Evolutionary conservation across 2,113 vertebrate genomes (phyloP).

Genomic region (Sturnira hondurensis): DNA sequence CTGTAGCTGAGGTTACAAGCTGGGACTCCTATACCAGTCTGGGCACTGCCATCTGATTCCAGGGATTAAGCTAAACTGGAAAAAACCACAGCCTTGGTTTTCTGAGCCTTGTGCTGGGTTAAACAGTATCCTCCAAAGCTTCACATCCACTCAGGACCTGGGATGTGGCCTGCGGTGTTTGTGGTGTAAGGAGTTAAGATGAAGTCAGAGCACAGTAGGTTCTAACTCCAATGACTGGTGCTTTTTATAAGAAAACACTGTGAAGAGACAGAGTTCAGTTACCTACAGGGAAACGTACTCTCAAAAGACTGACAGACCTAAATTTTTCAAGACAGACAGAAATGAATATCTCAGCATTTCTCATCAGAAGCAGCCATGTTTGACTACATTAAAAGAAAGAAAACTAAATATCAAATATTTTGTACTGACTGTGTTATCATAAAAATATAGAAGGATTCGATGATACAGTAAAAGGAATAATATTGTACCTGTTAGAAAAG

Average conservation of each 20-base stretch:
- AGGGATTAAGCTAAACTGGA: background rate
- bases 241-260: background rate
- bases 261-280: background rate
- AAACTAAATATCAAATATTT: background rate
- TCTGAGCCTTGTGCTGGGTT: background rate
- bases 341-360: background rate
- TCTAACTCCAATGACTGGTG: background rate
- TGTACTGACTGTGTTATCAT: background rate
- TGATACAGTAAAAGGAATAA: background rate
- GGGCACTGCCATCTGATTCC: background rate
- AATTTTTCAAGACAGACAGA: background rate
- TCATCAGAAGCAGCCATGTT: background rate
- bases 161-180: background rate
- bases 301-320: background rate
- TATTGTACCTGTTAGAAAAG: background rate
- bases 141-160: background rate
- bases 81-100: background rate
- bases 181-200: background rate
- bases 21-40: background rate
- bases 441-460: background rate
- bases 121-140: background rate
- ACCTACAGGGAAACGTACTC: background rate
- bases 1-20: rapidly evolving
- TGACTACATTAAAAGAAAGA: background rate
- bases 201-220: background rate